phyloP scores from a whole-genome alignment of 1,140 invertebrate species.

The Diuraphis noxia region DNA sequence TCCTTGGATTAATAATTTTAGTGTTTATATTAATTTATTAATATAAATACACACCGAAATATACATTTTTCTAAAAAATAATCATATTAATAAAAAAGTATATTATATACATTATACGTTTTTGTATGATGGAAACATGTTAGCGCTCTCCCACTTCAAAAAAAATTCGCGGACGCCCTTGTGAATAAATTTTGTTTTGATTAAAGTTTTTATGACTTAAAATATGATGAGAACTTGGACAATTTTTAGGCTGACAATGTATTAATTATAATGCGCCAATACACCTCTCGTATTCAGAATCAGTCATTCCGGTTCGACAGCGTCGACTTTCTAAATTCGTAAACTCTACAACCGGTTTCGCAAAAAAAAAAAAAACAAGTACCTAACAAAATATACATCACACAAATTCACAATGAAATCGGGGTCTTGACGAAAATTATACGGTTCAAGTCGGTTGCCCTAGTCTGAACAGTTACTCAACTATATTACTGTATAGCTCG shows the following conservation, averaged over 20 bases:
- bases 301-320: constrained; percentile 46
- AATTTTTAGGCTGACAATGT: not conserved
- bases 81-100: too few relatives aligned
- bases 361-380: constrained; percentile 31
- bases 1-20: not conserved
- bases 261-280: not conserved
- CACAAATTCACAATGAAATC: constrained; percentile 36
- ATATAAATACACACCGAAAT: not conserved
- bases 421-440: constrained; percentile 49
- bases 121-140: not conserved
- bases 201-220: not conserved
- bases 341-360: constrained; percentile 41
- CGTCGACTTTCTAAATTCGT: constrained; percentile 51
- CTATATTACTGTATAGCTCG: not conserved
- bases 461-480: constrained; percentile 34
- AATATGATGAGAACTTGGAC: not conserved
- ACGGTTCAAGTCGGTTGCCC: constrained; percentile 36
- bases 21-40: not conserved
- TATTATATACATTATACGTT: too few relatives aligned
- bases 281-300: constrained; percentile 25
- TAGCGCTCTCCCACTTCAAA: not conserved
- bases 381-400: constrained; percentile 23
- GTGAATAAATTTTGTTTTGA: not conserved
- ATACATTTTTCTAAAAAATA: not conserved
- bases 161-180: not conserved